These are phyloP conservation scores for Tragelaphus imberbis DNA, from an alignment of 2,113 vertebrate genomes.

Conservation along the genomic window DNA sequence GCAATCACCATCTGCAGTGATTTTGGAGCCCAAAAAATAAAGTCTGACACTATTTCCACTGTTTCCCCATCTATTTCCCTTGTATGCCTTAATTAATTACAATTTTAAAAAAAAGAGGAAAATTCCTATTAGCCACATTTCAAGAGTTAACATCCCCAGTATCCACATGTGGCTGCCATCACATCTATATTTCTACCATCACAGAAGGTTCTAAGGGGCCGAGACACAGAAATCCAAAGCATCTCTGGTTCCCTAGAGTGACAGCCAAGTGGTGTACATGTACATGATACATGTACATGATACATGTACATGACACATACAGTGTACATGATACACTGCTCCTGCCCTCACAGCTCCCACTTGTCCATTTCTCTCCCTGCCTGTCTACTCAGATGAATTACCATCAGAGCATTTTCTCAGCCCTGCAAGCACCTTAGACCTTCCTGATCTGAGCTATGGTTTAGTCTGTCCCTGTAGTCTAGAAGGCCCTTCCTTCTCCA, in stretches of 20 bases:
- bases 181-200: not conserved
- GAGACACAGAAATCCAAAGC: rapidly evolving
- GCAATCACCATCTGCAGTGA: no score
- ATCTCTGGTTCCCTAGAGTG: not conserved
- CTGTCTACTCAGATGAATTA: not conserved
- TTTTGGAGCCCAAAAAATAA: no score
- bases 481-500: not conserved
- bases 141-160: not conserved
- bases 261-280: not conserved
- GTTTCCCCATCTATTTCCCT: not conserved
- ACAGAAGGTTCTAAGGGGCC: rapidly evolving
- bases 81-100: not conserved
- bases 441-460: not conserved
- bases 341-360: not conserved
- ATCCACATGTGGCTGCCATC: no score
- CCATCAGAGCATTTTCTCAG: not conserved
- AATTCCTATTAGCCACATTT: not conserved
- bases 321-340: not conserved
- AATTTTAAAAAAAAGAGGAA: not conserved
- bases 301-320: no score
- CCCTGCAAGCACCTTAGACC: not conserved
- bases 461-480: not conserved
- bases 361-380: not conserved
- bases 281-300: no score
- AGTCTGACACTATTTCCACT: no score